Conservation (phyloP, 2,888 invertebrate genomes). For the Keiferia lycopersicella region DNA sequence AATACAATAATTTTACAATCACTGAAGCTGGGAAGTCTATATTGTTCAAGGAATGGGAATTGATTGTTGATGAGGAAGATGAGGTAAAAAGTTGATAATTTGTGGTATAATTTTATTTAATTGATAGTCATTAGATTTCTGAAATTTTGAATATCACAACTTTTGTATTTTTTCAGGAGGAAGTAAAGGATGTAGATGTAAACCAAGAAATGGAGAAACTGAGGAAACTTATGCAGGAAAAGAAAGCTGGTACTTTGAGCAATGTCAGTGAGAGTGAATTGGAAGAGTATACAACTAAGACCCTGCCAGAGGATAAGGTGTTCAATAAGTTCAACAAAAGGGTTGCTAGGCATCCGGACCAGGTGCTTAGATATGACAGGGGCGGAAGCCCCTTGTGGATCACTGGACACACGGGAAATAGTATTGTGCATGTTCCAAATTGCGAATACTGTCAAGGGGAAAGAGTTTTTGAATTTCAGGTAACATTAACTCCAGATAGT, state of each 20-base stretch:
- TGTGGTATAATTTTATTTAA: neutral
- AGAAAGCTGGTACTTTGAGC: conserved; percentile 83
- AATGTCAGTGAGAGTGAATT: conserved; percentile 86
- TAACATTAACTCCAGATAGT: conserved; percentile 45
- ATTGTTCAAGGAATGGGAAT: conserved; percentile 84
- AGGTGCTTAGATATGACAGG: conserved; percentile 90
- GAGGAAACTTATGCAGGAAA: conserved; percentile 74
- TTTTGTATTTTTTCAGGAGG: conserved; percentile 49
- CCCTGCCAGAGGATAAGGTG: conserved; percentile 85
- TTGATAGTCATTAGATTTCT: neutral
- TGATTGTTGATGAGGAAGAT: conserved; percentile 78
- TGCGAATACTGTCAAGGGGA: conserved; percentile 88
- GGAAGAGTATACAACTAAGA: conserved; percentile 83
- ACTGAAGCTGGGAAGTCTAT: conserved; percentile 61
- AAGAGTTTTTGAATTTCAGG: conserved; percentile 95
- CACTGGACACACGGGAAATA: conserved; percentile 77
- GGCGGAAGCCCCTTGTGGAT: conserved; percentile 93
- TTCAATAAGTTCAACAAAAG: conserved; percentile 90
- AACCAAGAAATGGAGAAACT: conserved; percentile 71
- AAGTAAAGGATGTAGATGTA: conserved; percentile 71
- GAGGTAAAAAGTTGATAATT: conserved; percentile 50
- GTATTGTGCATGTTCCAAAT: conserved; percentile 82
- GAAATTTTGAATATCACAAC: neutral
- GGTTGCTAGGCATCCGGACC: conserved; percentile 87
- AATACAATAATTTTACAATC: conserved; percentile 54